Percentiles rank a stretch among this genome's conserved stretches.
Conservation (phyloP, 2,888 invertebrate genomes). For the Hirtodrosophila confusa region DNA sequence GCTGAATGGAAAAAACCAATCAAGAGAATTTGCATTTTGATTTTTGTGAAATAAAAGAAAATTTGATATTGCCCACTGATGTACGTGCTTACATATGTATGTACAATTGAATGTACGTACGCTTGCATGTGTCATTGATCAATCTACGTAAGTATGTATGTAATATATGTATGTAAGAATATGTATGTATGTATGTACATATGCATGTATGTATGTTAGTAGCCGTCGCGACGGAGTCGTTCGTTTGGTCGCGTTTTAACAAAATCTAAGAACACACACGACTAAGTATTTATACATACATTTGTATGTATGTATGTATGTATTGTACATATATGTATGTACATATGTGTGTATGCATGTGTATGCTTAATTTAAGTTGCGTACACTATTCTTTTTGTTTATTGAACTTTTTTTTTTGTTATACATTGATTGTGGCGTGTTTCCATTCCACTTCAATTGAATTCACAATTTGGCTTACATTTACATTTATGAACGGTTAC, state of each 20-base stretch:
- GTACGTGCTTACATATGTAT: no score
- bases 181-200: constrained; percentile 5
- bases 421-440: constrained; percentile 30
- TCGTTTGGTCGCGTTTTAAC: constrained; percentile 15
- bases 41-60: no score
- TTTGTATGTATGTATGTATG: neutral
- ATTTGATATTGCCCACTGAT: no score
- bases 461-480: constrained; percentile 52
- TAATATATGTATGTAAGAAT: neutral
- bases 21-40: no score
- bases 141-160: constrained; percentile 12
- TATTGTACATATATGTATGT: constrained; percentile 1
- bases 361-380: constrained; percentile 16
- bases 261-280: constrained; percentile 30
- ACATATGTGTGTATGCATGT: neutral
- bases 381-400: constrained; percentile 34
- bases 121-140: constrained; percentile 18
- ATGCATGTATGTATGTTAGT: constrained; percentile 9
- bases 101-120: no score
- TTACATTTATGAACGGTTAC: constrained; percentile 24
- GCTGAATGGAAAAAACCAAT: no score
- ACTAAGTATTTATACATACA: constrained; percentile 5
- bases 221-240: constrained; percentile 31
- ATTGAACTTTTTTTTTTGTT: constrained; percentile 22
- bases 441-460: constrained; percentile 30